Conservation (phyloP, 2,797 vertebrate species). For the Phrynocephalus vlangalii region DNA sequence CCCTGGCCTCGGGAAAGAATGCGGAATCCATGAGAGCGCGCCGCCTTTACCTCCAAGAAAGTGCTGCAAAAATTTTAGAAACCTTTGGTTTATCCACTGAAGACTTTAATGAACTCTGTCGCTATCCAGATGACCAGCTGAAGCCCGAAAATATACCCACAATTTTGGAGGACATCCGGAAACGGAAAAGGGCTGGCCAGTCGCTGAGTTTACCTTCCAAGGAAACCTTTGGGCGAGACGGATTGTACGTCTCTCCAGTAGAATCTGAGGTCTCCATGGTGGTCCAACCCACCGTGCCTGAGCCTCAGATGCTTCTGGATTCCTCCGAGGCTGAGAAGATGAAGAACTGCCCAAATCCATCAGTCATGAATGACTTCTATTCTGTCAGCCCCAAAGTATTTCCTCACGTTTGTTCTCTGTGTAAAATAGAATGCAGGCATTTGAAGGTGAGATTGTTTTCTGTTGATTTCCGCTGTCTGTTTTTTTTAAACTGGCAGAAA, state of each 20-base stretch:
- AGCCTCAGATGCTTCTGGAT: neutral
- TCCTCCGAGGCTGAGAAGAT: neutral
- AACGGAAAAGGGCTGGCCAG: neutral
- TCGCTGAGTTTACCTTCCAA: neutral
- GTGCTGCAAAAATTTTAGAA: neutral
- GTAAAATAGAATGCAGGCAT: neutral
- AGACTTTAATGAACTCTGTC: neutral
- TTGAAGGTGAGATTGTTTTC: neutral
- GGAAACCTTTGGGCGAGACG: neutral
- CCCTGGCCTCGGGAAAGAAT: neutral
- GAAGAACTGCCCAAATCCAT: neutral
- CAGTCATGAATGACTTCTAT: neutral
- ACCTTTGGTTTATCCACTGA: neutral
- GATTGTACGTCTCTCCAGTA: neutral
- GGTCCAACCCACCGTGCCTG: neutral
- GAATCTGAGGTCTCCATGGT: neutral
- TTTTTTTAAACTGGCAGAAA: neutral
- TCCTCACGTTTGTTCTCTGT: neutral
- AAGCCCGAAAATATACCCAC: neutral
- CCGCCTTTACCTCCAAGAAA: neutral
- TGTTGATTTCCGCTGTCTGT: too few species aligned
- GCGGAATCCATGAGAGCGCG: neutral
- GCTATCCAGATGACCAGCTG: neutral
- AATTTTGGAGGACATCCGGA: neutral
- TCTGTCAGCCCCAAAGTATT: neutral